These are phyloP conservation scores for Indicator maculatus DNA, from an alignment of 2,113 vertebrate genomes.

Conservation along the genomic window DNA sequence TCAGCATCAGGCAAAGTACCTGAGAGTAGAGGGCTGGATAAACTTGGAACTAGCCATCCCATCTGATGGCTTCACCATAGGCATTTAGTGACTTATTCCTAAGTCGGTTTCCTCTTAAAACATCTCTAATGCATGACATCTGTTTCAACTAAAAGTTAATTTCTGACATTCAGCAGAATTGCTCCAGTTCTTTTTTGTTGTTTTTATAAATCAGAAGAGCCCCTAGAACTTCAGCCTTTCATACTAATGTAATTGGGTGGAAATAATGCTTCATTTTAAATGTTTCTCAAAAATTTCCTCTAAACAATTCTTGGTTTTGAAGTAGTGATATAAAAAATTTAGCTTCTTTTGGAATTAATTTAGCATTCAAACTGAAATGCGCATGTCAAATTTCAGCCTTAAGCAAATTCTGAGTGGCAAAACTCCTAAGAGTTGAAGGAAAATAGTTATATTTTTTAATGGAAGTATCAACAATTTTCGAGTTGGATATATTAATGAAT, in stretches of 20 bases:
- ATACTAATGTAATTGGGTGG: not conserved
- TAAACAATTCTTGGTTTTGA: not conserved
- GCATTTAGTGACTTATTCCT: not conserved
- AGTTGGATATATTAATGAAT: not conserved
- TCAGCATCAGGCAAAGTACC: not conserved
- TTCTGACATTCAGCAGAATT: not conserved
- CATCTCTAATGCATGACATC: not conserved
- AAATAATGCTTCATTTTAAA: not conserved
- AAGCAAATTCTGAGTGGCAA: not conserved
- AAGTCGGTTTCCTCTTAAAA: not conserved
- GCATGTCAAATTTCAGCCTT: not conserved
- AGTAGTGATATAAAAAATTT: not conserved
- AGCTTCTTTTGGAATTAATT: not conserved
- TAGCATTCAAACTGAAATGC: not conserved
- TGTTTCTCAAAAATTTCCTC: not conserved
- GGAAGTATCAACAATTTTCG: not conserved
- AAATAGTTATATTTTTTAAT: not conserved
- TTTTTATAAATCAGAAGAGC: not conserved
- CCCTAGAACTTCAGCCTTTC: not conserved
- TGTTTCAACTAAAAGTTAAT: not conserved
- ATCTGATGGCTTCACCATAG: not conserved
- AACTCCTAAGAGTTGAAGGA: not conserved
- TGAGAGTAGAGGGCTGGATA: not conserved
- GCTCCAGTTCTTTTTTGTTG: not conserved
- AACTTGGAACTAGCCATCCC: not conserved